Evolutionary conservation across 2,797 vertebrate species (phyloP).

Genomic region (Sitta carolinensis): DNA sequence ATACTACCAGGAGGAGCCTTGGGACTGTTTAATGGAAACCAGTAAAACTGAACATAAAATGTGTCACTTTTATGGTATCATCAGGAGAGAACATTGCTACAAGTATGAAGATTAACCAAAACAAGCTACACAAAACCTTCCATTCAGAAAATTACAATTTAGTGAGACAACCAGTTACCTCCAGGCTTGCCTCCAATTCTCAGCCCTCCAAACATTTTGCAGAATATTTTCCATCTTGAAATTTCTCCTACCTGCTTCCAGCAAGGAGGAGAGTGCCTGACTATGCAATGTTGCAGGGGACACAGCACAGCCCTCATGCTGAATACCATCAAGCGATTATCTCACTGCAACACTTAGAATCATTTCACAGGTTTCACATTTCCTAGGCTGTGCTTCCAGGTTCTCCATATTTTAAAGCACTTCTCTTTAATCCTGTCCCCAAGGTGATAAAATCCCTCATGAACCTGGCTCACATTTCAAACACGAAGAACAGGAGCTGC

Average conservation of each 20-base stretch:
- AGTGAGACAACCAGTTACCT: not conserved
- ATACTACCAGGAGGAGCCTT: not conserved
- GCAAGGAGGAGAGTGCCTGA: not conserved
- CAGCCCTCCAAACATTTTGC: not conserved
- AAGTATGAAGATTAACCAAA: not conserved
- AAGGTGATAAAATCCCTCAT: not conserved
- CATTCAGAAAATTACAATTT: not conserved
- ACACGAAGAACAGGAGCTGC: not conserved
- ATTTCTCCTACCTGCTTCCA: not conserved
- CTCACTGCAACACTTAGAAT: not conserved
- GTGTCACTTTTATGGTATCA: not conserved
- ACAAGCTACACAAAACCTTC: not conserved
- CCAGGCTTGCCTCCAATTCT: not conserved
- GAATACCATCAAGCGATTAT: rapidly evolving
- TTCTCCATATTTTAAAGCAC: not conserved
- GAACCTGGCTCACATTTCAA: not conserved
- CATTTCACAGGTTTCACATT: not conserved
- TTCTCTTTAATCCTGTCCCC: not conserved
- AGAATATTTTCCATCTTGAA: not conserved
- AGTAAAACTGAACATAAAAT: not conserved
- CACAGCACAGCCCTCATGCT: rapidly evolving
- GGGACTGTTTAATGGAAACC: not conserved
- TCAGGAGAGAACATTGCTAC: not conserved
- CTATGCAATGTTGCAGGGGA: not conserved
- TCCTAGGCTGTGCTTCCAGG: not conserved